Base-by-base conservation (phyloP, 2,888 invertebrate species). In the Nomada lathburiana region DNA sequence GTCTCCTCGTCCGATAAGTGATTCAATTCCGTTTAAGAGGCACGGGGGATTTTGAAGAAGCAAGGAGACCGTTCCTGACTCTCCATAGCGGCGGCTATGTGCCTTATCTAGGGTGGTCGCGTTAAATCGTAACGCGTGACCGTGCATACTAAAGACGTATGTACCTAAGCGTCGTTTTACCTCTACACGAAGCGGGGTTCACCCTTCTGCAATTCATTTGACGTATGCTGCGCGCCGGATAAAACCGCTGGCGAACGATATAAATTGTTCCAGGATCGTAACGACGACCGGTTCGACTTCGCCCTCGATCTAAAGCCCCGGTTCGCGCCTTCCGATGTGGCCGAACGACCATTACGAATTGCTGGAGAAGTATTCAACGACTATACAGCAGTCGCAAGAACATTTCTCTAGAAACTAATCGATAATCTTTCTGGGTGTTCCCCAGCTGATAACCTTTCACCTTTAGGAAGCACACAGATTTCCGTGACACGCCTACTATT, bases 101-200 rank as follows among this genome's bases (percentile, higher is more conserved):
- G 92, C 92, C 92, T 91, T 93, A 92, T 93, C 92, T 90, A 82
- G 74, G 82, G 80, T 87, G 91, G 86, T 80, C 87, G 89, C 88
- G 91, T 90, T 93, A 93, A 93, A 93, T 91, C 92, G 92, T 87
- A 81, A 91, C 89, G 89, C 93, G 92, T 92, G 93, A 89, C 89
- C 88, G 86, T 89, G 89, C 93, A 93, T 92, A 92, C 90, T 90
- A 91, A 92, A 89, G 68, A 65, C 68, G 79, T 64, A 62, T 72
- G 75, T 78, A 78, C 77, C 60, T 64, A 73, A 80, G 53, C 86
- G 80, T 52, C 78, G 74, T 76, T 47, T 65, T 68, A 71, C 81
- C 71, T 63, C 59, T 11, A 10, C 55, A 13, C 23, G 67, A 44
- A 60, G n/a, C 29, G 73, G 23, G 73, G 23, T 52, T 73, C 62